A percentile compares a stretch with the other conserved stretches of the same genome.
Conservation (phyloP, 2,113 vertebrate species). For the Daboia siamensis region DNA sequence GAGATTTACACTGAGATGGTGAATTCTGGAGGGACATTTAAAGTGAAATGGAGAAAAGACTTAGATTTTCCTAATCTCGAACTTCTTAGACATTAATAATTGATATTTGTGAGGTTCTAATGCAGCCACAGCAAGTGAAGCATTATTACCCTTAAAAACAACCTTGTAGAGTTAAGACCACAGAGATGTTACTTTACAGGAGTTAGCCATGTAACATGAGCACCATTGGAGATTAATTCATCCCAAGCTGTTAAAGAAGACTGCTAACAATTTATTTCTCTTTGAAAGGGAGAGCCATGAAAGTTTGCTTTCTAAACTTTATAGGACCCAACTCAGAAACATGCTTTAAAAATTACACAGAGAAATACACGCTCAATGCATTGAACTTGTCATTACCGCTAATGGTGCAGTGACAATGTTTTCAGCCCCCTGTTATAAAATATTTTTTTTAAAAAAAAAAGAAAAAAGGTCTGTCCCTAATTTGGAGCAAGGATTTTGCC, state of each 20-base stretch:
- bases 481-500: slow-evolving; percentile 74
- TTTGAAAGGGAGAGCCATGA: slow-evolving; percentile 39
- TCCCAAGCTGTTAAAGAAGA: slow-evolving; percentile 50
- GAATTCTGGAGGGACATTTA: not conserved
- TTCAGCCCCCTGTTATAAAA: slow-evolving; percentile 62
- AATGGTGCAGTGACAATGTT: slow-evolving; percentile 68
- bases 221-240: slow-evolving; percentile 51
- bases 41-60: not conserved
- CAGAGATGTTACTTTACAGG: slow-evolving; percentile 34
- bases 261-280: slow-evolving; percentile 54
- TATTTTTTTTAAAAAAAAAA: not conserved
- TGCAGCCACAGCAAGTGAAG: slow-evolving; percentile 30
- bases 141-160: slow-evolving; percentile 21
- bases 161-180: not conserved
- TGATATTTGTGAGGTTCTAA: slow-evolving; percentile 40
- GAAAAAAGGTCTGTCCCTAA: slow-evolving; percentile 58
- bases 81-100: slow-evolving; percentile 33
- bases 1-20: not conserved
- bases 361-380: slow-evolving; percentile 39
- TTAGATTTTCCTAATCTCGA: not conserved
- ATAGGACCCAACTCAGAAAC: slow-evolving; percentile 47
- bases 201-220: slow-evolving; percentile 58
- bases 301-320: slow-evolving; percentile 55
- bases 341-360: slow-evolving; percentile 36
- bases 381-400: slow-evolving; percentile 61